These are phyloP conservation scores for Camponotus vicinus DNA, from an alignment of 1,140 invertebrate species.

Conservation along the genomic window DNA sequence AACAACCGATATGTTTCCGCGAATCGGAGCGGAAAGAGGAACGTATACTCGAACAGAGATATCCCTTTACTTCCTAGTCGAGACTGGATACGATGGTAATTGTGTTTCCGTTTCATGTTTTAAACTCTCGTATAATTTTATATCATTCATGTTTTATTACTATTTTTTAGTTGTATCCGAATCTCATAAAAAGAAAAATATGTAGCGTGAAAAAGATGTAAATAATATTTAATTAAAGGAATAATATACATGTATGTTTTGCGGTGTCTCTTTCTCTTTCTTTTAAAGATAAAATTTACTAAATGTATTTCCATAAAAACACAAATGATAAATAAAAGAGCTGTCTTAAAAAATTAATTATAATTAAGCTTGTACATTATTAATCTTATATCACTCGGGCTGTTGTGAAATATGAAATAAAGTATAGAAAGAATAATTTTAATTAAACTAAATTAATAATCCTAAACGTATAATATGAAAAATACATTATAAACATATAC, in stretches of 20 bases:
- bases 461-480: not conserved
- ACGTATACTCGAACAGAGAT: slow-evolving; percentile 5
- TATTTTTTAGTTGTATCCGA: not conserved
- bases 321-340: not conserved
- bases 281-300: not conserved
- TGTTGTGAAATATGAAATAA: not conserved
- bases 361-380: not conserved
- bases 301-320: not conserved
- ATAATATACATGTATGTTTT: not conserved
- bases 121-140: not conserved
- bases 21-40: slow-evolving; percentile 36
- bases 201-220: not conserved
- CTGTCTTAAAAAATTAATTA: not conserved
- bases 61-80: not conserved
- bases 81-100: slow-evolving; percentile 8
- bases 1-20: not conserved
- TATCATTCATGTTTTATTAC: not conserved
- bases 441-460: not conserved
- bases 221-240: not conserved
- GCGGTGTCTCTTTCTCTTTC: not conserved
- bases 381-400: too few species aligned
- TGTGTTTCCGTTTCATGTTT: not conserved
- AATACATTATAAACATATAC: not conserved
- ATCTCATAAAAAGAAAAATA: not conserved
- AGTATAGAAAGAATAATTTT: not conserved